A percentile compares a stretch with the other conserved stretches of the same genome.
Conservation (phyloP, 2,888 invertebrate species). For the Stenichneumon culpator region DNA sequence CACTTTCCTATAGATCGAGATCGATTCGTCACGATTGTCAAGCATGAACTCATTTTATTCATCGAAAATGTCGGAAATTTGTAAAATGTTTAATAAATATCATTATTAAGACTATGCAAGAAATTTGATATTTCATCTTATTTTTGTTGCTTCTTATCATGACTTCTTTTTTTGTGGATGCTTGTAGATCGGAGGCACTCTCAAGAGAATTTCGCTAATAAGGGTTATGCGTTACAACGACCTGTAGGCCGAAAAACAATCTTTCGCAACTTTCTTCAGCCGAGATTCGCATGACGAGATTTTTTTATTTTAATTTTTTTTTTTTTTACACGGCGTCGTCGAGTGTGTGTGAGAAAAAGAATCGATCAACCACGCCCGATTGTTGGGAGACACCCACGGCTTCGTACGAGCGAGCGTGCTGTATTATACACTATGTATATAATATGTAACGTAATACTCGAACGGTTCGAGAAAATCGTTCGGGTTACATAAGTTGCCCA, state of each 20-base stretch:
- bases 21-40: not conserved
- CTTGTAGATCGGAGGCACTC: not conserved
- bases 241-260: not conserved
- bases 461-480: conserved; percentile 41
- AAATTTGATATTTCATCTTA: not conserved
- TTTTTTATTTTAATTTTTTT: conserved; percentile 1
- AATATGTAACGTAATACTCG: conserved; percentile 57
- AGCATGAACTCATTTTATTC: conserved; percentile 2
- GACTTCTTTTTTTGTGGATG: not conserved
- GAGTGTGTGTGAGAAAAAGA: conserved; percentile 29
- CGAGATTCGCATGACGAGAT: not conserved
- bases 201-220: conserved; percentile 28
- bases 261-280: not conserved
- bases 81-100: conserved; percentile 58
- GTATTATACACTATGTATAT: conserved; percentile 19
- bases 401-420: conserved; percentile 7
- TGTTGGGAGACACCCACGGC: conserved; percentile 44
- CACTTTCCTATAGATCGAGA: not conserved
- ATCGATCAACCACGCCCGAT: conserved; percentile 67
- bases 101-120: conserved; percentile 42
- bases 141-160: not conserved
- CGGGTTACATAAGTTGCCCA: conserved; percentile 60
- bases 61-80: conserved; percentile 3
- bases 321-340: conserved; percentile 14
- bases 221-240: conserved; percentile 40